Base-by-base conservation (phyloP, 2,888 invertebrate species). In the Scaptomyza parva region DNA sequence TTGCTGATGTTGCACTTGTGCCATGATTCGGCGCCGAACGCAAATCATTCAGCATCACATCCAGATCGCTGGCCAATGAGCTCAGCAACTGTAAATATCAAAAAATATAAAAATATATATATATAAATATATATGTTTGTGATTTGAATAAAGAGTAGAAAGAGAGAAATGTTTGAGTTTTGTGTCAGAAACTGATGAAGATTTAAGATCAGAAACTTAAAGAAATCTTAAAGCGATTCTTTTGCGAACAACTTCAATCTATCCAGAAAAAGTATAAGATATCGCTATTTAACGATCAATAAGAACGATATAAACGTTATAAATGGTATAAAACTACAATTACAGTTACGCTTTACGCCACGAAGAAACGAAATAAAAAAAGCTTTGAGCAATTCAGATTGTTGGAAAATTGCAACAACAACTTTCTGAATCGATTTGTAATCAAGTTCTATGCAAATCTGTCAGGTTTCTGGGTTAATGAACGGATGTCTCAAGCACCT, bases 41-140 rank as follows among this genome's bases (percentile, higher is more conserved):
- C 66, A 97, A 93, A 91, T 97, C 96, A 86, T 94, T 95, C 87
- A 97, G 94, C 96, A 96, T 96, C 85, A 95, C 95, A 92, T 97
- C 97, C 92, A 97, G 93, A 92, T 97, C 97, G 88, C 94, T 95
- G 69, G 97, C 97, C 88, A 97, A 92, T 60, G 95, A 95, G 92
- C 95, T 96, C 91, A 96, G 94, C 91, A 96, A 93, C 96, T 96
- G 94, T 40, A 94, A 94, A 11, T 22, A 33, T 33, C 22, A 2
- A 22, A 3, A 22, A 22, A 9, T 0, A 33, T 14, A 0, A 11
- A 22, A 22, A 22, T 33, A 11, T 7, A 33, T 48, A 17, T 12
- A 7, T 12, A 17, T 4, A 17, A 8, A 9, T 1, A 12, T 8
- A 0, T n/a, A 45, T 24, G 14, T 14, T 43, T n/a, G n/a, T n/a